Evolutionary conservation across 1,140 invertebrate genomes (phyloP).

Genomic region (Trachymyrmex cornetzi): DNA sequence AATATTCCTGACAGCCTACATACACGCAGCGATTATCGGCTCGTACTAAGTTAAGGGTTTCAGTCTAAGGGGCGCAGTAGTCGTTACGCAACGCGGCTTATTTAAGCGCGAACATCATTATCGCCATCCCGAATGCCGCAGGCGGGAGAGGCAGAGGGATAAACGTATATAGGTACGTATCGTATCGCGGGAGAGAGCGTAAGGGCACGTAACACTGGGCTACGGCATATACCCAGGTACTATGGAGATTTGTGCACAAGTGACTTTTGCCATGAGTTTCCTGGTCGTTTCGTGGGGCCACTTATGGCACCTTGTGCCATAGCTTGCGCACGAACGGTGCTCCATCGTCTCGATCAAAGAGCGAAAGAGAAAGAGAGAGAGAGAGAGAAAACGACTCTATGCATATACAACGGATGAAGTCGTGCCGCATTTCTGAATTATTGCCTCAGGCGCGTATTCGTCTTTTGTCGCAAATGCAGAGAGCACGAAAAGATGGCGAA

Average conservation of each 20-base stretch:
- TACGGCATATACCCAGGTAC: background rate
- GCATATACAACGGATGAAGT: background rate
- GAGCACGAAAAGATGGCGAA: slow-evolving; percentile 16
- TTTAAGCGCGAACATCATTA: slow-evolving; percentile 46
- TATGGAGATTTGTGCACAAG: slow-evolving; percentile 34
- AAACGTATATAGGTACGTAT: background rate
- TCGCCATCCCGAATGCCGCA: slow-evolving; percentile 30
- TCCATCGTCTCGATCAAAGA: slow-evolving; percentile 44
- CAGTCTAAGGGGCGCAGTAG: slow-evolving; percentile 31
- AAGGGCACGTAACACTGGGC: slow-evolving; percentile 1
- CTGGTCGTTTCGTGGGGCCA: slow-evolving; percentile 65
- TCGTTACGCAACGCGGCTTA: slow-evolving; percentile 33
- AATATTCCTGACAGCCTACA: slow-evolving; percentile 38
- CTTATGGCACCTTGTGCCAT: slow-evolving; percentile 49
- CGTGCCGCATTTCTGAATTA: slow-evolving; percentile 48
- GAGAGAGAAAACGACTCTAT: background rate
- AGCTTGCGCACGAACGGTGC: slow-evolving; percentile 27
- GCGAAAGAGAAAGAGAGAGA: slow-evolving; percentile 8
- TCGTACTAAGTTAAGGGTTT: slow-evolving; percentile 23
- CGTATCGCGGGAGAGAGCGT: background rate
- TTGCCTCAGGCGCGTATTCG: slow-evolving; percentile 42
- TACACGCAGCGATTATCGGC: slow-evolving; percentile 39
- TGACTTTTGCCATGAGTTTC: slow-evolving; percentile 51
- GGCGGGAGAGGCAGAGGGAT: background rate
- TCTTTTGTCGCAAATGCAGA: slow-evolving; percentile 46